Percentiles rank a stretch among this genome's conserved stretches.
phyloP scores from a whole-genome alignment of 2,888 invertebrate species.

The Eristalinus aeneus region DNA sequence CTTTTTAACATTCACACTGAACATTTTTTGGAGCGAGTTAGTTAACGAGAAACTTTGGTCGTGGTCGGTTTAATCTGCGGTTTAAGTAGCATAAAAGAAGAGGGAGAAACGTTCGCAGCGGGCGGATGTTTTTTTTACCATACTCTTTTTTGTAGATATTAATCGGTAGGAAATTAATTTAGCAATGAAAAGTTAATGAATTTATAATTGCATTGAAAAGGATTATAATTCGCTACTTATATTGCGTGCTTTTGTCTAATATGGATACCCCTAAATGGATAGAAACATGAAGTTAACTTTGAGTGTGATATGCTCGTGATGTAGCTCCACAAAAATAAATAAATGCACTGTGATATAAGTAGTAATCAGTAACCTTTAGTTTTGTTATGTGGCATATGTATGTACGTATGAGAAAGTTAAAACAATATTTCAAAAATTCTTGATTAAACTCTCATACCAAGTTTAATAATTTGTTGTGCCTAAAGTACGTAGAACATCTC shows the following conservation, averaged over 20 bases:
- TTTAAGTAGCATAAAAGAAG: neutral
- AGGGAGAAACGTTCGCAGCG: neutral
- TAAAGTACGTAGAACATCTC: conserved; percentile 55
- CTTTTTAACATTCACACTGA: conserved; percentile 15
- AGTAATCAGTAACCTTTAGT: neutral
- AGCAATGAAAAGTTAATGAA: neutral
- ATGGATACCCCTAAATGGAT: neutral
- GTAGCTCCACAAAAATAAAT: neutral
- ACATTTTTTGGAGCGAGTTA: conserved; percentile 37
- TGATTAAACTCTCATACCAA: conserved; percentile 56
- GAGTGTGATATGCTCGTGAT: neutral
- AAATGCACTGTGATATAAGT: conserved; percentile 6
- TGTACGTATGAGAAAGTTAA: neutral
- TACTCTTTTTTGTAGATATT: neutral
- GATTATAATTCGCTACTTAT: neutral
- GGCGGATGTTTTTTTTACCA: neutral
- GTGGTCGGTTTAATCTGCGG: neutral
- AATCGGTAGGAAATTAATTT: neutral
- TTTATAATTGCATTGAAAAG: neutral
- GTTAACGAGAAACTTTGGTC: conserved; percentile 49
- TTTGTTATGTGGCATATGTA: neutral
- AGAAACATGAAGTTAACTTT: neutral
- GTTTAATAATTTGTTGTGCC: conserved; percentile 58
- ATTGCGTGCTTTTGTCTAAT: neutral
- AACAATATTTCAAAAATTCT: conserved; percentile 42